These are phyloP conservation scores for Coenonympha glycerion DNA, from an alignment of 2,888 invertebrate genomes.

Conservation along the genomic window DNA sequence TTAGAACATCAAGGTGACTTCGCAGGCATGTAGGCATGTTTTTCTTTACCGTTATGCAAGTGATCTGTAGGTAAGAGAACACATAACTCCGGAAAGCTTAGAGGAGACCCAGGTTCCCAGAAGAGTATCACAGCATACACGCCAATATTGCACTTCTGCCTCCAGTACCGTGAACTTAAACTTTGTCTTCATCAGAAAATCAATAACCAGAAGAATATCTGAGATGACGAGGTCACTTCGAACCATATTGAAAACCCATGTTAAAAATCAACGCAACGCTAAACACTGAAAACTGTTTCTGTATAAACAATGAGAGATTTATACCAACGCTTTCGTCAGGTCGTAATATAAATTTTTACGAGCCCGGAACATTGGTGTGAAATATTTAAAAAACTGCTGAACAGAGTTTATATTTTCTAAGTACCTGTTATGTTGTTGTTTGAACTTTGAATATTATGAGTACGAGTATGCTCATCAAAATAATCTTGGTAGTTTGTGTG, in stretches of 20 bases:
- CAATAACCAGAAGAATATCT: too few relatives aligned
- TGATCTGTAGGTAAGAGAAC: too few relatives aligned
- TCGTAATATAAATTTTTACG: conserved; percentile 23
- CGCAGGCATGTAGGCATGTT: too few relatives aligned
- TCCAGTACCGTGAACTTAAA: too few relatives aligned
- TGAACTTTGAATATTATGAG: not conserved
- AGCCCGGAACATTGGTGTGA: conserved; percentile 8
- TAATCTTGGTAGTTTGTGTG: not conserved
- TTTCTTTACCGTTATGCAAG: too few relatives aligned
- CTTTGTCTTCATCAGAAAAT: too few relatives aligned
- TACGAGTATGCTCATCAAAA: not conserved
- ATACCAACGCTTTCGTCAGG: conserved; percentile 13
- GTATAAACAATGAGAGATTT: conserved; percentile 14
- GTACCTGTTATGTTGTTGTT: conserved; percentile 4
- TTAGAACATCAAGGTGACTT: too few relatives aligned
- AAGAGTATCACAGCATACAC: too few relatives aligned
- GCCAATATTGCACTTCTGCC: too few relatives aligned
- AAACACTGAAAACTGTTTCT: conserved; percentile 6
- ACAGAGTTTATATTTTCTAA: conserved; percentile 8
- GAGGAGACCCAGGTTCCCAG: too few relatives aligned
- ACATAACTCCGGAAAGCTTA: too few relatives aligned
- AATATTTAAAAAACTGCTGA: conserved; percentile 9
- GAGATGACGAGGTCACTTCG: too few relatives aligned
- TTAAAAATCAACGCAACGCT: conserved; percentile 1
- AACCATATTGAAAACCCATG: not conserved